phyloP scores from a whole-genome alignment of 2,113 vertebrate species.

The Erythrocercus mccallii region DNA sequence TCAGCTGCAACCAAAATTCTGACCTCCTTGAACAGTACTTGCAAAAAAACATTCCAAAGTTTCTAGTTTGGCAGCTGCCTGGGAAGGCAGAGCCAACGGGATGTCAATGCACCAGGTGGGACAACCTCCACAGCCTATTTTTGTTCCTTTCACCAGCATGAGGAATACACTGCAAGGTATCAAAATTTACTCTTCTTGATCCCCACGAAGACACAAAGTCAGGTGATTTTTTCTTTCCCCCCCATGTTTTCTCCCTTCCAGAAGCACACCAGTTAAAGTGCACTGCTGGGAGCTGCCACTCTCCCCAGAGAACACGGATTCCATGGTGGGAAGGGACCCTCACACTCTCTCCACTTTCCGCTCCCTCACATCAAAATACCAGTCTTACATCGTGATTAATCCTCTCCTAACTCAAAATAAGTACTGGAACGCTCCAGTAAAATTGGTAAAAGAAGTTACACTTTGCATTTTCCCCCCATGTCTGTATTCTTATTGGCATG shows the following conservation, averaged over 20 bases:
- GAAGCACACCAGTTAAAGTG: not conserved
- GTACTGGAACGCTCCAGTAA: not conserved
- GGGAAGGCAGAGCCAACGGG: not conserved
- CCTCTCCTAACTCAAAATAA: not conserved
- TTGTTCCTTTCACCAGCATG: not conserved
- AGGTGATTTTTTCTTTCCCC: not conserved
- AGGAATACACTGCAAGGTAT: not conserved
- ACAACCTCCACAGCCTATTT: not conserved
- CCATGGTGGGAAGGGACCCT: not conserved
- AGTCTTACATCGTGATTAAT: not conserved
- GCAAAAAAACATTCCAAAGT: not conserved
- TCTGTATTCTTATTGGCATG: not conserved
- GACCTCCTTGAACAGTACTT: not conserved
- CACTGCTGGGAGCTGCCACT: not conserved
- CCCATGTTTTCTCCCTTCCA: not conserved
- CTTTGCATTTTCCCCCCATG: not conserved
- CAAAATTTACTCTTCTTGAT: not conserved
- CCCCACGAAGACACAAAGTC: not conserved
- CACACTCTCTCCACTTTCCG: not conserved
- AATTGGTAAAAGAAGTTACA: not conserved
- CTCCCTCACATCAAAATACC: not conserved
- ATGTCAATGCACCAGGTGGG: rapidly evolving
- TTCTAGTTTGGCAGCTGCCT: not conserved
- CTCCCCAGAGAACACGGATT: not conserved
- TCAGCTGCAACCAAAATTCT: not conserved